Base-by-base conservation (phyloP, 53 echinoderm and acorn worm species). In the Echinarachnius parma region DNA sequence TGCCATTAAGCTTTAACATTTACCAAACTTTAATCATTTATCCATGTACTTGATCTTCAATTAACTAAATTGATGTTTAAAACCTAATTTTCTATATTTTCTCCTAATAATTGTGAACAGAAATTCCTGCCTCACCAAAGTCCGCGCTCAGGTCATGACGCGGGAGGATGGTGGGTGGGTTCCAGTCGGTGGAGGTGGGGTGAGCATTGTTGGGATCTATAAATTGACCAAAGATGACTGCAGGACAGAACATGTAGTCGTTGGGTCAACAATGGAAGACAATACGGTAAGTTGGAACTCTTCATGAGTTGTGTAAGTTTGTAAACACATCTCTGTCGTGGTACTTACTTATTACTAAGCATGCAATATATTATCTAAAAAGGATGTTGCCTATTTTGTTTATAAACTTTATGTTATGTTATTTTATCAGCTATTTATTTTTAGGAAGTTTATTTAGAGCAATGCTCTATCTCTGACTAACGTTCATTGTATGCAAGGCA, bases 81-180 rank as follows among this genome's bases (percentile, higher is more conserved):
- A n/a, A n/a, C n/a, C n/a, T n/a, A n/a, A n/a, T n/a, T n/a, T n/a
- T n/a, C n/a, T n/a, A n/a, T n/a, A 31, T 32, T 31, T 66, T 16
- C 36, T 29, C n/a, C 21, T 54, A 49, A 56, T 59, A 32, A 22
- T 34, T 36, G 34, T 28, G 28, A 46, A 8, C 84, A 92, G 92
- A 48, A 89, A 92, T 76, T 82, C 81, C 46, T 88, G 84, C 71
- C 85, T 92, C 20, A 88, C 82, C 67, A 84, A 90, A 76, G 95
- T 94, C 60, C 77, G 83, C 81, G 95, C 95, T 54, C 89, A 89
- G 76, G 95, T 94, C 28, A 94, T 94, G 95, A 89, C 90, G 59
- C 88, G 90, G 33, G 87, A 87, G 75, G 95, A 94, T 63, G 95
- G 90, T 46, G 90, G 89, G 47, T 94, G 95, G 95, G 86, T 86